Conservation (phyloP, 2,888 invertebrate genomes). For the Limnephilus lunatus region DNA sequence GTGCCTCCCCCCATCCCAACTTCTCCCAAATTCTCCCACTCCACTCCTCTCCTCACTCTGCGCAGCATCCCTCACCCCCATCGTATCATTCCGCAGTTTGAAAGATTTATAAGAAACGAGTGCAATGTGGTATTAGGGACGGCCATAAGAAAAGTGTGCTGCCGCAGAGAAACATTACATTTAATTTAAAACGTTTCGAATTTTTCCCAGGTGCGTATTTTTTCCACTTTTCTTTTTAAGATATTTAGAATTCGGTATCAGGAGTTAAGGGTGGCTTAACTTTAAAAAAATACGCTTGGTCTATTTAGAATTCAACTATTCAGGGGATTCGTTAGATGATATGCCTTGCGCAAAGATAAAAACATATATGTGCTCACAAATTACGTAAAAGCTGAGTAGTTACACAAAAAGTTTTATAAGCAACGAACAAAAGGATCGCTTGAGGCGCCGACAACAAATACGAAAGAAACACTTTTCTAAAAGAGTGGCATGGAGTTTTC, state of each 20-base stretch:
- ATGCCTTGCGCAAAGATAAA: not conserved
- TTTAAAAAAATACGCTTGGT: not conserved
- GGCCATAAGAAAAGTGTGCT: constrained; percentile 55
- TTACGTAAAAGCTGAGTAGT: not conserved
- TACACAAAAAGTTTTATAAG: not conserved
- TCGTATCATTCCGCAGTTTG: constrained; percentile 62
- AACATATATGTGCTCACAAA: not conserved
- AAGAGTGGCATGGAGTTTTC: too few species aligned
- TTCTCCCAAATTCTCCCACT: not conserved
- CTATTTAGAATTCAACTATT: not conserved
- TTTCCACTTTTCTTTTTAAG: not conserved
- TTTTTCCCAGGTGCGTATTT: constrained; percentile 42
- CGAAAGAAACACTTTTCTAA: too few species aligned
- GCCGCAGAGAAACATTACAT: constrained; percentile 57
- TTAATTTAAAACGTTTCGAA: constrained; percentile 44
- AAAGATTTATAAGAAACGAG: constrained; percentile 64
- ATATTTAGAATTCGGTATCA: not conserved
- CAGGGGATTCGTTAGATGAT: not conserved
- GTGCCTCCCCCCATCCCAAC: not conserved
- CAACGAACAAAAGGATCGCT: not conserved
- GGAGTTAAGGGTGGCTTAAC: not conserved
- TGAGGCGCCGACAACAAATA: not conserved
- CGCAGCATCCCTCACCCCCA: not conserved
- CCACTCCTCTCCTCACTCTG: not conserved
- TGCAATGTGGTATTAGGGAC: constrained; percentile 54